Evolutionary conservation across 1,140 invertebrate species (phyloP).

Genomic region (Drosophila orosa): DNA sequence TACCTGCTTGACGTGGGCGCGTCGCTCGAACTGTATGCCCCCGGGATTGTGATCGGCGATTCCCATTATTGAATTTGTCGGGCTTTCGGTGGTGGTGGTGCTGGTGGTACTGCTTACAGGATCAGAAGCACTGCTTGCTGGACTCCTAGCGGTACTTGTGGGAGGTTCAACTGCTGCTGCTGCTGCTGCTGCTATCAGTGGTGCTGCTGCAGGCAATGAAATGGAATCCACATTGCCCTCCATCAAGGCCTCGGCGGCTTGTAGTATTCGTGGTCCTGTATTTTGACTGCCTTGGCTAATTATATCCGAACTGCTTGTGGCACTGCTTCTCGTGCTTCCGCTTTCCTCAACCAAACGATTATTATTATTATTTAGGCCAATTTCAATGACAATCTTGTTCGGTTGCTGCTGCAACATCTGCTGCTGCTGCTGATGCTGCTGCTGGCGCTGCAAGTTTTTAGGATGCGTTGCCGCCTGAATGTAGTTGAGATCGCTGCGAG

Average conservation of each 20-base stretch:
- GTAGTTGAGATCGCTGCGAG: slow-evolving; percentile 80
- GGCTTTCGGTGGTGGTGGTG: slow-evolving; percentile 2
- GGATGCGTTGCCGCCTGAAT: slow-evolving; percentile 76
- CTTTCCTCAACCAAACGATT: slow-evolving; percentile 11
- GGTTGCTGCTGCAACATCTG: slow-evolving; percentile 33
- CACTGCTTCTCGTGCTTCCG: not conserved
- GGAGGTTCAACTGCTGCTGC: not conserved
- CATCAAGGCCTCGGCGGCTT: slow-evolving; percentile 66
- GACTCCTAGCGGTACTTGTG: not conserved
- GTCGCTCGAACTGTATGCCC: slow-evolving; percentile 77
- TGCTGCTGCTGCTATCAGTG: slow-evolving; percentile 10
- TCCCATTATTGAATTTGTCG: slow-evolving; percentile 31
- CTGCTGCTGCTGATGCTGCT: slow-evolving; percentile 32
- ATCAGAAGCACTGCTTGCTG: not conserved
- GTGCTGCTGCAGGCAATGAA: slow-evolving; percentile 70
- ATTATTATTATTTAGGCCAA: slow-evolving; percentile 56
- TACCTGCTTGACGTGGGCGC: slow-evolving; percentile 80
- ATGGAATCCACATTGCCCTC: slow-evolving; percentile 82
- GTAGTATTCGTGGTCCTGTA: slow-evolving; percentile 48
- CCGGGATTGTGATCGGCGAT: slow-evolving; percentile 81
- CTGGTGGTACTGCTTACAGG: slow-evolving; percentile 2
- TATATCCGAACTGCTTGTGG: not conserved
- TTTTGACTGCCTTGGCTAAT: slow-evolving; percentile 8
- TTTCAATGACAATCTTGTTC: slow-evolving; percentile 81
- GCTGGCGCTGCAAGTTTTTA: slow-evolving; percentile 71